These are phyloP conservation scores for Chanos chanos DNA, from an alignment of 2,797 vertebrate genomes.

Conservation along the genomic window DNA sequence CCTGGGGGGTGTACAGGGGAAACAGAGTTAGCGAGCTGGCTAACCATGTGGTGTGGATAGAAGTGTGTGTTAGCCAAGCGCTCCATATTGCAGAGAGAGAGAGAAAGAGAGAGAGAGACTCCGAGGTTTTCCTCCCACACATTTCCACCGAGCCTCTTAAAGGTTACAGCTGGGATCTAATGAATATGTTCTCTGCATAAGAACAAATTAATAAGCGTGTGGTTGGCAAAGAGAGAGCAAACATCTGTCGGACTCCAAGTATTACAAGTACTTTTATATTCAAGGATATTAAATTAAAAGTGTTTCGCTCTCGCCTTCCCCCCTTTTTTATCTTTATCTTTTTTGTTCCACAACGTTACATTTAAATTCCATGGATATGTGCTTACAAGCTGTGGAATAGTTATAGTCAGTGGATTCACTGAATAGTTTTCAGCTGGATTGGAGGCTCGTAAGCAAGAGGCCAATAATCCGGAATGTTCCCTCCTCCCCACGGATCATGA, in stretches of 20 bases:
- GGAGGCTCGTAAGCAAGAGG: constrained; percentile 40
- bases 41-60: constrained; percentile 24
- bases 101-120: too few relatives aligned
- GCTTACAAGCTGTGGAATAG: constrained; percentile 10
- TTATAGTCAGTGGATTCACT: constrained; percentile 31
- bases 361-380: constrained; percentile 13
- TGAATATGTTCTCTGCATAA: constrained; percentile 37
- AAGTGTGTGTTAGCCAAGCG: constrained; percentile 37
- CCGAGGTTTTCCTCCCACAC: constrained; percentile 37
- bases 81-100: constrained; percentile 3
- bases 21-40: constrained; percentile 40
- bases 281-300: constrained; percentile 50
- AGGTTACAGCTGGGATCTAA: constrained; percentile 50
- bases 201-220: constrained; percentile 47
- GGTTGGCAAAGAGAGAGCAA: constrained; percentile 34
- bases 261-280: constrained; percentile 23
- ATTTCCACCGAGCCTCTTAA: constrained; percentile 53
- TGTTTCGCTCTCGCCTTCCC: constrained; percentile 44
- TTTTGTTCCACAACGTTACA: not conserved
- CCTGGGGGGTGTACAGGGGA: constrained; percentile 48
- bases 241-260: constrained; percentile 38
- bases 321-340: constrained; percentile 21
- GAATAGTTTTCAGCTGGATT: constrained; percentile 27
- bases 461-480: constrained; percentile 34
- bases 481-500: constrained; percentile 27